Base-by-base conservation (phyloP, 2,113 vertebrate genomes). In the Nothoprocta perdicaria region DNA sequence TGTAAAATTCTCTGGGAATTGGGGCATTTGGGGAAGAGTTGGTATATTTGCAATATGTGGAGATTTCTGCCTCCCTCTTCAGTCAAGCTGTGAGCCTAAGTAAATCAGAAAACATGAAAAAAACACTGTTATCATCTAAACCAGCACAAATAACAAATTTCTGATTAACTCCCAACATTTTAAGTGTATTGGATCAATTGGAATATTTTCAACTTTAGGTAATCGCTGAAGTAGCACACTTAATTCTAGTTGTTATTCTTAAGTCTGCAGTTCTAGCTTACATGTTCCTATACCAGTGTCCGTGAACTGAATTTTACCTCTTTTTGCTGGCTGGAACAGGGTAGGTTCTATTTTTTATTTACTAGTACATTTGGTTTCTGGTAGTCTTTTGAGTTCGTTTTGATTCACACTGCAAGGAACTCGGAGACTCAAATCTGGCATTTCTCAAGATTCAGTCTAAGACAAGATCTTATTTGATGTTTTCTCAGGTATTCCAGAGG, bases 341-440 rank as follows among this genome's bases (percentile, higher is more conserved):
- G 33, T 55, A 82, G 89, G 87, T 93, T 14, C 93, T 58, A 24
- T 67, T 80, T 77, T 83, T 10, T 21, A 48, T 22, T 21, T 22
- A 23, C 21, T 21, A 22, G 48, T 22, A 23, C 48, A 10, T 17
- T 63, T 80, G n/a, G 58, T 66, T 90, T 76, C 53, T 79, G 66
- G 22, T 53, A 82, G 84, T 60, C 89, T 96, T 96, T 95, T 83
- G 91, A 94, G 89, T 91, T 91, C 92, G 87, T 96, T 96, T 91
- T 92, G 84, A 91, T 96, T 94, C 87, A 55, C 45, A 17, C 81
- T 69, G 89, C 3, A 1, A 94, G 89, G 52, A 86, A 21, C 57
- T 86, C 84, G 29, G 50, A 48, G 18, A 11, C 84, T 87, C 82
- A 85, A 58, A 71, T 60, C 13, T 0, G 4, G 91, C 89, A 80